phyloP scores from a whole-genome alignment of 2,113 vertebrate genomes.

The Noctilio leporinus region DNA sequence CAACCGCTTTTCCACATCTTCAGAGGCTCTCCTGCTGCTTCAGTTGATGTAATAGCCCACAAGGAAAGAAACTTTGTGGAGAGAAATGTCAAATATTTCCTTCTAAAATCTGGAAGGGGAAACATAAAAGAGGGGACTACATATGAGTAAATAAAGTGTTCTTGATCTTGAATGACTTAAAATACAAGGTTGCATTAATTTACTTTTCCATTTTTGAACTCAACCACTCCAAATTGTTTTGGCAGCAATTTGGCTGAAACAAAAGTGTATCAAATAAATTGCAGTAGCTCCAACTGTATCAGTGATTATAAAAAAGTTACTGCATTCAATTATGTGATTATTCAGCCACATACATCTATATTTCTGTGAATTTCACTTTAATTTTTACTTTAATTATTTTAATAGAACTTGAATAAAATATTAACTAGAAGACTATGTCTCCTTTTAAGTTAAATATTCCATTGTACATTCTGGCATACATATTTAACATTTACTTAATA shows the following conservation, averaged over 20 bases:
- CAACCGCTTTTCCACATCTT: constrained; percentile 46
- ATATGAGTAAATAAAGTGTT: constrained; percentile 39
- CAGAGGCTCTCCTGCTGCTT: constrained; percentile 56
- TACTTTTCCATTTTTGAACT: not conserved
- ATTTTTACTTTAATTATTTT: constrained; percentile 30
- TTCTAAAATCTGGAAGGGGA: constrained; percentile 27
- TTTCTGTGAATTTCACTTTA: constrained; percentile 46
- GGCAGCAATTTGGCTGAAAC: not conserved
- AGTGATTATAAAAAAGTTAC: constrained; percentile 48
- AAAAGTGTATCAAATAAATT: constrained; percentile 50
- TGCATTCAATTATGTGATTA: constrained; percentile 51
- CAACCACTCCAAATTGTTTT: not conserved
- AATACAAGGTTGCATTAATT: constrained; percentile 13
- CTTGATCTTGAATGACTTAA: constrained; percentile 50
- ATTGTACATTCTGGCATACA: constrained; percentile 21
- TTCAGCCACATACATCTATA: constrained; percentile 16
- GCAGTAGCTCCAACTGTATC: not conserved
- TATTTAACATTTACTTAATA: constrained; percentile 53
- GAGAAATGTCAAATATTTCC: constrained; percentile 57
- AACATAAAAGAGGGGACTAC: constrained; percentile 1
- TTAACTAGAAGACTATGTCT: constrained; percentile 54
- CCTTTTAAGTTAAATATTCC: constrained; percentile 41
- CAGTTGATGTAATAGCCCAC: constrained; percentile 49
- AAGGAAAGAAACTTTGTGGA: constrained; percentile 44
- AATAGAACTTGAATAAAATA: constrained; percentile 53